Percentiles rank a stretch among this genome's conserved stretches.
Evolutionary conservation across 2,797 vertebrate genomes (phyloP).

Genomic region (Poeciliopsis turneri): DNA sequence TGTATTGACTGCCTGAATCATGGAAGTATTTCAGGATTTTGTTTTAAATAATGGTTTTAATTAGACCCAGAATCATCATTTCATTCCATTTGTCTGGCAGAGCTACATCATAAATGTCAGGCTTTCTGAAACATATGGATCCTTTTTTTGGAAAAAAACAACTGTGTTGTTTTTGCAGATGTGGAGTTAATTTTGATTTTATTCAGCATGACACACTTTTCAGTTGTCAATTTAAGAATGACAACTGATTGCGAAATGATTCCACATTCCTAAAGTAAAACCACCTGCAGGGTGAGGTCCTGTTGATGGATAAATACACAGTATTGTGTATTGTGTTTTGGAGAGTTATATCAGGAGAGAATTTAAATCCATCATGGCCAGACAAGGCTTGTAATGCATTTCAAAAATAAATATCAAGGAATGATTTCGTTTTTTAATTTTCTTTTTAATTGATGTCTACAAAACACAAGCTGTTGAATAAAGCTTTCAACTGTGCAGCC

Average conservation of each 20-base stretch:
- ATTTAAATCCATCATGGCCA: slow-evolving; percentile 45
- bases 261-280: slow-evolving; percentile 8
- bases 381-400: slow-evolving; percentile 47
- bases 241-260: slow-evolving; percentile 32
- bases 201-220: neutral
- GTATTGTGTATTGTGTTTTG: slow-evolving; percentile 38
- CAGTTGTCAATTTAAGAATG: slow-evolving; percentile 4
- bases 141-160: slow-evolving; percentile 8
- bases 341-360: slow-evolving; percentile 7
- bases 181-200: slow-evolving; percentile 13
- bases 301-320: slow-evolving; percentile 27
- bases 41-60: neutral
- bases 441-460: slow-evolving; percentile 51
- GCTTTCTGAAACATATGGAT: slow-evolving; percentile 18
- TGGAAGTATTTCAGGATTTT: neutral
- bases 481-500: slow-evolving; percentile 48
- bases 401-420: slow-evolving; percentile 49
- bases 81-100: slow-evolving; percentile 11
- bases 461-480: slow-evolving; percentile 56
- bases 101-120: slow-evolving; percentile 15
- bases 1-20: neutral
- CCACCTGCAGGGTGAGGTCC: slow-evolving; percentile 19
- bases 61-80: neutral
- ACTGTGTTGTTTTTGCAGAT: slow-evolving; percentile 11
- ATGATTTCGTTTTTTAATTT: slow-evolving; percentile 9